These are phyloP conservation scores for Drosophila asahinai DNA, from an alignment of 1,140 invertebrate genomes.

Conservation along the genomic window DNA sequence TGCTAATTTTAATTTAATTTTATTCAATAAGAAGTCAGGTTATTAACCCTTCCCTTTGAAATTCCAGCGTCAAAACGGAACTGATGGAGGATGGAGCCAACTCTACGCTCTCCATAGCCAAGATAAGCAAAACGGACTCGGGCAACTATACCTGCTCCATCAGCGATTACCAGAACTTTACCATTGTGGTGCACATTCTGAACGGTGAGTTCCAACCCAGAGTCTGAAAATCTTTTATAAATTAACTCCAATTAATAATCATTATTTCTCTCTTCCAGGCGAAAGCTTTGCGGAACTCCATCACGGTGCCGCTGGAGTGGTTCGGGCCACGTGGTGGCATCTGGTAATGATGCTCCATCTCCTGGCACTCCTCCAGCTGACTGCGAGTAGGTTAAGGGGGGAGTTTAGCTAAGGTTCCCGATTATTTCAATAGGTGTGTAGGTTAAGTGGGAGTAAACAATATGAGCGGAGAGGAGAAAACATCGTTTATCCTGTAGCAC, in stretches of 20 bases:
- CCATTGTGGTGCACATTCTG: slow-evolving; percentile 90
- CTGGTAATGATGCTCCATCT: slow-evolving; percentile 33
- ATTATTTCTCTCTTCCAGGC: slow-evolving; percentile 76
- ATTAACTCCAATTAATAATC: neutral
- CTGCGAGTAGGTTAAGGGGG: slow-evolving; percentile 31
- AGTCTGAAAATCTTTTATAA: neutral
- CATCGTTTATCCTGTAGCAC: slow-evolving; percentile 42
- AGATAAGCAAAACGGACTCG: slow-evolving; percentile 90
- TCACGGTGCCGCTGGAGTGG: slow-evolving; percentile 82
- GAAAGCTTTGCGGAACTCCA: slow-evolving; percentile 88
- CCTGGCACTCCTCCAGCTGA: slow-evolving; percentile 44
- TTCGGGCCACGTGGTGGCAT: slow-evolving; percentile 23
- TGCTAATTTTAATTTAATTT: no score
- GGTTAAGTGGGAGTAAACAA: slow-evolving; percentile 56
- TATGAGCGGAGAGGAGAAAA: slow-evolving; percentile 12
- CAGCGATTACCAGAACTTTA: slow-evolving; percentile 88
- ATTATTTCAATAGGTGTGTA: slow-evolving; percentile 28
- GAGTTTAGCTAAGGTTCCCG: slow-evolving; percentile 42
- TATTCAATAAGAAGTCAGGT: no score
- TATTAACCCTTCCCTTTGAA: neutral
- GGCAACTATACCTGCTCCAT: slow-evolving; percentile 93
- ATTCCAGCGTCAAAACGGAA: slow-evolving; percentile 90
- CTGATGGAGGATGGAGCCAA: slow-evolving; percentile 91
- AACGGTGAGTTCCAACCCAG: slow-evolving; percentile 87
- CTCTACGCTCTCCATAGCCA: slow-evolving; percentile 90